Base-by-base conservation (phyloP, 2,888 invertebrate genomes). In the Cantharis nigra region DNA sequence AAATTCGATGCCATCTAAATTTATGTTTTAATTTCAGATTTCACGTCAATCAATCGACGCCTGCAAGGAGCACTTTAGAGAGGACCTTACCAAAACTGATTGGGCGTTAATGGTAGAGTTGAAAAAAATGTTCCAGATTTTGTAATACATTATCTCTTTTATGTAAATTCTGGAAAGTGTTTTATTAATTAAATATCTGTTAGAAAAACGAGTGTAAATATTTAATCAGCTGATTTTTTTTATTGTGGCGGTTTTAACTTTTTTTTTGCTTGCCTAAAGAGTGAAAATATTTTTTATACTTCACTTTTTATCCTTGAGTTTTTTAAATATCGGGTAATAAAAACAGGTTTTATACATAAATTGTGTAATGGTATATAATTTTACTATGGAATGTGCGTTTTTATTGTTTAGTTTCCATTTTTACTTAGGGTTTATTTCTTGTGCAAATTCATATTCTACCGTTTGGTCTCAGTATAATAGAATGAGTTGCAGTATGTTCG, bases 101-200 rank as follows among this genome's bases (percentile, higher is more conserved):
- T 99, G 99, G 99, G 96, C 97, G 87, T 90, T 99, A 80, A 98
- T 99, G 95, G 96, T 99, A 77, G 98, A 99, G 90, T 91, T 99
- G 87, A 99, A 99, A 91, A 99, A 98, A 89, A 91, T 95, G 85
- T 98, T 99, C 91, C 94, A 97, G 89, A 98, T 98, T 89, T 92
- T 98, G 88, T 98, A 96, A 91, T 82, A 76, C 16, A 26, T 26
- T 63, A 4, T 18, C 23, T 70, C 16, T 20, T 14, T 69, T 26
- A 4, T 18, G 65, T 49, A 30, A 71, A 20, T 70, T 23, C 11
- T 63, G 69, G 65, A 72, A 69, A 63, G 71, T 18, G 49, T 33
- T 30, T 23, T 49, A 49, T 49, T 49, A 49, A 49, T 49, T 49
- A 49, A 49, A 49, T 49, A 49, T 49, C 49, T 49, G 49, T 49